Evolutionary conservation across 1,140 invertebrate genomes (phyloP), one percentile per base, ranked within the genome.

Genomic region (Triops cancriformis): DNA sequence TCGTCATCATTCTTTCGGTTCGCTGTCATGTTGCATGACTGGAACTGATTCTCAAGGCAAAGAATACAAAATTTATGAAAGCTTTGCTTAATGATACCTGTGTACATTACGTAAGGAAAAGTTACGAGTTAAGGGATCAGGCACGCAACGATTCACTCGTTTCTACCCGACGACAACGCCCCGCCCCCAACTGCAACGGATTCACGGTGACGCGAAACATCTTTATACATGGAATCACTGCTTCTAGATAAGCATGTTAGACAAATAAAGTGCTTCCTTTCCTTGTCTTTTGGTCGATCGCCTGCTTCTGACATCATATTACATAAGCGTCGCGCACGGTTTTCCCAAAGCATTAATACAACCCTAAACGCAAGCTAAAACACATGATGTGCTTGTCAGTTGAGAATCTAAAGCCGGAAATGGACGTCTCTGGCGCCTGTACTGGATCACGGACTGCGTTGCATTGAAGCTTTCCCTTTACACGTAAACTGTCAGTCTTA

Each of bases 231-330:
- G 5, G 51, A 45, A 18, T 64, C 51, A 64, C 18, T 23, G 23
- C 51, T 64, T 18, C 10, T 23, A 64, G 51, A 64, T 64, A 64
- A 64, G 51, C 51, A 64, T 64, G 51, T 64, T 64, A 64, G 51
- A 64, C 51, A 64, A 64, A 64, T 23, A 64, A 64, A 64, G 51
- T 64, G 14, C 51, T 64, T 64, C 51, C 51, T 64, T 64, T 64
- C 51, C 23, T 64, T 64, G 23, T 64, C 0, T 64, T 64, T 18
- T 23, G 1, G n/a, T 64, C 7, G 51, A 4, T 64, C 1, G 3
- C 9, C 51, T 64, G 51, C 51, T 64, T 23, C 18, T 64, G 51
- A 37, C 31, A 37, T 64, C 51, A 64, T 23, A 64, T 64, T 64
- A 64, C 18, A 64, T 14, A 64, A 18, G 7, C 23, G 18, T 23